Evolutionary conservation across 2,113 vertebrate genomes (phyloP), one percentile per base, ranked within the genome.

Genomic region (Steatornis caripensis): DNA sequence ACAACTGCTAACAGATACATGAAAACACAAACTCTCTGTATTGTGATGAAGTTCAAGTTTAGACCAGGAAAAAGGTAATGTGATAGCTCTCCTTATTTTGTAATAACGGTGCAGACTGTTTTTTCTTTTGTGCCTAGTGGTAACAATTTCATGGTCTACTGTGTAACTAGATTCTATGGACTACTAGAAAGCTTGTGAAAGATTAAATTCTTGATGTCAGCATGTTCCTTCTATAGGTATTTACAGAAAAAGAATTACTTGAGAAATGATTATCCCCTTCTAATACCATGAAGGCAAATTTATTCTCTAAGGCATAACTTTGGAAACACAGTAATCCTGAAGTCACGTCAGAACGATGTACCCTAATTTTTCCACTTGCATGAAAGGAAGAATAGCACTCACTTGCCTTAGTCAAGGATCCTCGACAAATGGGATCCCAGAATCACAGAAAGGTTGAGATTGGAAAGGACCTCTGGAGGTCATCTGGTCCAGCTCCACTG

Each of bases 121-220:
- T 45, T 90, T 94, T 16, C 14, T 86, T 93, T 58, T 88, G 21
- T 84, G 34, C 48, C 66, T 90, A 77, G 11, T 60, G 10, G 13
- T 83, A 94, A 95, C 45, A 83, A 92, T 96, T 96, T 94, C 82
- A 90, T 88, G 57, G 75, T 90, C 88, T 86, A n/a, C 70, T 79
- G 34, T 93, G 49, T 86, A 88, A 88, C 36, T 68, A 86, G 66
- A 85, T 62, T 85, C 65, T 69, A 8, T 9, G 48, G 82, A 79
- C n/a, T 83, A 32, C 75, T 83, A 45, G 36, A 76, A 95, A 88
- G 34, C 22, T 55, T 36, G 41, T 53, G 53, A 83, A 94, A 85
- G 24, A 78, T 68, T 82, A 58, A 82, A 68, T 91, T 87, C 82
- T 71, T 93, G 48, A 58, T 91, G 51, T 68, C 70, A 82, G 22